Evolutionary conservation across 2,888 invertebrate genomes (phyloP).

Genomic region (Brachyopa scutellaris): DNA sequence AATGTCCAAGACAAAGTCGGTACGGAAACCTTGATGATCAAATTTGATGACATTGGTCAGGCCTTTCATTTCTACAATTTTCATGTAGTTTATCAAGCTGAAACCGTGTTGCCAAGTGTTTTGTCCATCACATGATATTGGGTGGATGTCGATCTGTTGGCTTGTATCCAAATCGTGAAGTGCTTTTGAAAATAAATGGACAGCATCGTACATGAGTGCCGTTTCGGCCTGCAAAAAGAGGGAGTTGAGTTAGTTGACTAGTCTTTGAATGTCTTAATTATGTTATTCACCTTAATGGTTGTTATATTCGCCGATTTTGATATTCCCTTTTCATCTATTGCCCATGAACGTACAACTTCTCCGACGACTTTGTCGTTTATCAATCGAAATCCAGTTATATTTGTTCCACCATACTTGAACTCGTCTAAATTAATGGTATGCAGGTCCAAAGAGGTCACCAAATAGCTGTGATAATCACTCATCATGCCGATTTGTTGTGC

Average conservation of each 20-base stretch:
- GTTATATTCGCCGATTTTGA: conserved; percentile 82
- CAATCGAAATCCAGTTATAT: conserved; percentile 95
- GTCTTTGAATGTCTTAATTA: background rate
- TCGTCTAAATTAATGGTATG: conserved; percentile 96
- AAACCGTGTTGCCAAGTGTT: conserved; percentile 97
- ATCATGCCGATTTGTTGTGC: conserved; percentile 98
- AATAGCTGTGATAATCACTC: conserved; percentile 96
- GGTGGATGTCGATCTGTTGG: conserved; percentile 93
- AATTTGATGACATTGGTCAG: conserved; percentile 96
- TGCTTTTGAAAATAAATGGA: conserved; percentile 95
- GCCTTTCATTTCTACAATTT: conserved; percentile 97
- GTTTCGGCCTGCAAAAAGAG: conserved; percentile 90
- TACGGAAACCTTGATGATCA: conserved; percentile 95
- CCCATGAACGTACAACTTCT: conserved; percentile 91
- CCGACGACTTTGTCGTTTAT: conserved; percentile 93
- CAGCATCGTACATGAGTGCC: conserved; percentile 97
- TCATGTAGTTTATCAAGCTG: conserved; percentile 97
- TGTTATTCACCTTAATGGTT: conserved; percentile 80
- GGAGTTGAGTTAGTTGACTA: conserved; percentile 79
- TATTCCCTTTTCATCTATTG: conserved; percentile 87
- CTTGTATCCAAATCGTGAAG: conserved; percentile 94
- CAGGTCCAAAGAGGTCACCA: conserved; percentile 95
- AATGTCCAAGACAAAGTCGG: conserved; percentile 95
- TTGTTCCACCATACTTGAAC: conserved; percentile 97
- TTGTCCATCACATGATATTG: conserved; percentile 92